Percentiles rank a stretch among this genome's conserved stretches.
Conservation (phyloP, 2,888 invertebrate genomes). For the Ophraella communa region DNA sequence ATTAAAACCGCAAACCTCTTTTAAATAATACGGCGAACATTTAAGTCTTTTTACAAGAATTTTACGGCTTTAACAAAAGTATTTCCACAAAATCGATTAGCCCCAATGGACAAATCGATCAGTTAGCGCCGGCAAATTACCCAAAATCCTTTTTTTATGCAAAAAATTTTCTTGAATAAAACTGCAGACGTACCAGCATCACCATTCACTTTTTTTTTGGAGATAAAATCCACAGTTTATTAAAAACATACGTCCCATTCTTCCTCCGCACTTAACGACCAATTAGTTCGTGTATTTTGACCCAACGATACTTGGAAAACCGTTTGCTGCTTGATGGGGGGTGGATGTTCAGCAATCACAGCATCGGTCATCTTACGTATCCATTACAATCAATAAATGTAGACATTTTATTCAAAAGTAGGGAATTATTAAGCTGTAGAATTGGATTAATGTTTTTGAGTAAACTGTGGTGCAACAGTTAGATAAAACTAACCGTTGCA, state of each 20-base stretch:
- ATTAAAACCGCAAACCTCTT: slow-evolving; percentile 31
- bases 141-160: slow-evolving; percentile 8
- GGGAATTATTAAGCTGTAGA: background rate
- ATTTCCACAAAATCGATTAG: slow-evolving; percentile 22
- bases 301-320: background rate
- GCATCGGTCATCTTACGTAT: background rate
- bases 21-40: slow-evolving; percentile 40
- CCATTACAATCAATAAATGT: background rate
- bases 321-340: background rate
- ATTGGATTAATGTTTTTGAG: background rate
- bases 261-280: background rate
- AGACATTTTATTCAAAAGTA: background rate
- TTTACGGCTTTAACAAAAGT: slow-evolving; percentile 31
- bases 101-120: slow-evolving; percentile 19
- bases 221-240: slow-evolving; percentile 6
- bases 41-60: slow-evolving; percentile 43
- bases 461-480: slow-evolving; percentile 13
- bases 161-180: slow-evolving; percentile 9
- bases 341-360: slow-evolving; percentile 4
- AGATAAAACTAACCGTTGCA: slow-evolving; percentile 17
- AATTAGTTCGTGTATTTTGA: background rate
- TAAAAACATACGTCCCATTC: slow-evolving; percentile 3
- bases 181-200: slow-evolving; percentile 34
- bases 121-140: slow-evolving; percentile 4
- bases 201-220: slow-evolving; percentile 33